Percentiles rank a stretch among this genome's conserved stretches.
phyloP scores from a whole-genome alignment of 2,888 invertebrate genomes.

The Nomada ruficornis region DNA sequence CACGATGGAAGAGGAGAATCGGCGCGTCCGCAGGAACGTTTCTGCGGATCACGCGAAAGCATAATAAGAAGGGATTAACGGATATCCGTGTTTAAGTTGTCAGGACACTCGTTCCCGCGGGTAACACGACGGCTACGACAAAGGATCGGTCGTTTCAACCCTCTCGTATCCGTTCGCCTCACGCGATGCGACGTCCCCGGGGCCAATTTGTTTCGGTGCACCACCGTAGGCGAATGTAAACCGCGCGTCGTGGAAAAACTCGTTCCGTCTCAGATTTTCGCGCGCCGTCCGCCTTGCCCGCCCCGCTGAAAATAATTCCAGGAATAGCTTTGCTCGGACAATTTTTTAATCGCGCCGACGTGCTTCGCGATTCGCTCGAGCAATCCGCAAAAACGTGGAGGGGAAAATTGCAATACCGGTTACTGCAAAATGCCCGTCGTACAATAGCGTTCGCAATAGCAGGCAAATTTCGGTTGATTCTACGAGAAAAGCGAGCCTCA shows the following conservation, averaged over 20 bases:
- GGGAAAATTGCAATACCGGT: neutral
- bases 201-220: conserved; percentile 8
- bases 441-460: too few relatives aligned
- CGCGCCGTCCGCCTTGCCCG: neutral
- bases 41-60: conserved; percentile 43
- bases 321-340: neutral
- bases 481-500: too few relatives aligned
- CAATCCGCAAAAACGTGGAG: neutral
- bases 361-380: neutral
- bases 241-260: neutral
- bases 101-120: conserved; percentile 18
- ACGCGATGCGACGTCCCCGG: conserved; percentile 38
- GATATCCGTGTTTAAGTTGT: conserved; percentile 52
- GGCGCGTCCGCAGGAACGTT: conserved; percentile 5
- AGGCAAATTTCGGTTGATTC: too few relatives aligned
- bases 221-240: neutral
- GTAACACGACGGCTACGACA: conserved; percentile 34
- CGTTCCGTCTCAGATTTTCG: neutral
- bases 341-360: neutral
- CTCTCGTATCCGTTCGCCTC: conserved; percentile 14
- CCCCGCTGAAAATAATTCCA: too few relatives aligned
- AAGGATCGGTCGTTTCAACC: conserved; percentile 26
- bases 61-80: conserved; percentile 52
- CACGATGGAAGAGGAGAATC: neutral
- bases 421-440: too few relatives aligned